Evolutionary conservation across 2,113 vertebrate genomes (phyloP), one percentile per base, ranked within the genome.

Genomic region (Phycodurus eques): DNA sequence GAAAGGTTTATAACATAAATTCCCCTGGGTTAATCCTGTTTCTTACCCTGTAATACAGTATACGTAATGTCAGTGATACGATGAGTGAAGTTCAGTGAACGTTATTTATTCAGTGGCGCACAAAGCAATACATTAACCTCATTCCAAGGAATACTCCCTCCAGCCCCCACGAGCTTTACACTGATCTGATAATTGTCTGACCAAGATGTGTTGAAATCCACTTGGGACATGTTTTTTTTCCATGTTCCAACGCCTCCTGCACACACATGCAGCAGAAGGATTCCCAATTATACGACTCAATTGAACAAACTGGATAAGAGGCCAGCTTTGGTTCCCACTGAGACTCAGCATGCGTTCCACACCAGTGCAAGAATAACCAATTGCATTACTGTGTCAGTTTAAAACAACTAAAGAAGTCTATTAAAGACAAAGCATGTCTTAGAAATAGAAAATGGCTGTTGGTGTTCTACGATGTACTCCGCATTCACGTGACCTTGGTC

Each of bases 291-390:
- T 60, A 75, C 65, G 10, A 66, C 53, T 54, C 49, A 75, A 73
- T 62, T 8, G 31, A 75, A 62, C 12, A 5, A 56, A 69, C 53
- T 72, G 73, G 70, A 69, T 71, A 70, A 71, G 73, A 72, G 67
- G 79, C 44, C 77, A 78, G 47, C 53, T 71, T 71, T 51, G 44
- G 69, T 70, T 61, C 59, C 61, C 2, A 14, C 20, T 54, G 79
- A 80, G 64, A 31, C 70, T 65, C 64, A 65, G 68, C 68, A 75
- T 77, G 75, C 64, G 61, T 83, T 83, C 70, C 77, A 74, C 81
- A 67, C 78, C 68, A 53, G 51, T 66, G 72, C 62, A 20, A 43
- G 65, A 75, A 70, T 76, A 71, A 64, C 51, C 70, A 73, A 81
- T 66, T 73, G 70, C 27, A 71, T 77, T 57, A 72, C 46, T 72